Percentiles rank a stretch among this genome's conserved stretches.
Conservation (phyloP, 2,888 invertebrate species). For the Philaethria dido region DNA sequence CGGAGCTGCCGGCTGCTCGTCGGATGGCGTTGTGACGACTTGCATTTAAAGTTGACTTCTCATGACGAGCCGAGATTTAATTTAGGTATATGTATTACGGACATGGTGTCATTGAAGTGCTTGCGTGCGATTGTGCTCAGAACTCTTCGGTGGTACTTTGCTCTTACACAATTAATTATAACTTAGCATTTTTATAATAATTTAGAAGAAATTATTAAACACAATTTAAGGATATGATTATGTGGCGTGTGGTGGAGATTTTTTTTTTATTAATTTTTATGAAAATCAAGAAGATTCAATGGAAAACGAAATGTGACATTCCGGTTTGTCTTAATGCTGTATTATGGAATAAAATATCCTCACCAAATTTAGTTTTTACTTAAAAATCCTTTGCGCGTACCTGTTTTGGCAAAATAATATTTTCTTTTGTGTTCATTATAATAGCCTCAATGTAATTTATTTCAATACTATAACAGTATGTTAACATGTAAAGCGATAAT, state of each 20-base stretch:
- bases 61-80: slow-evolving; percentile 78
- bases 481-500: neutral
- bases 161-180: slow-evolving; percentile 82
- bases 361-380: slow-evolving; percentile 74
- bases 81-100: slow-evolving; percentile 79
- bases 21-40: slow-evolving; percentile 68
- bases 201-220: slow-evolving; percentile 80
- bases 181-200: slow-evolving; percentile 84
- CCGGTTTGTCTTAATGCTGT: slow-evolving; percentile 84
- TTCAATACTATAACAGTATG: neutral
- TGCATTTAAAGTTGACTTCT: slow-evolving; percentile 79
- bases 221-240: slow-evolving; percentile 69
- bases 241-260: slow-evolving; percentile 74
- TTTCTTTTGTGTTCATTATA: neutral
- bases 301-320: slow-evolving; percentile 80
- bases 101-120: slow-evolving; percentile 73
- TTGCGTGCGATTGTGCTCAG: slow-evolving; percentile 70
- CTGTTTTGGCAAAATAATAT: neutral
- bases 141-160: slow-evolving; percentile 73
- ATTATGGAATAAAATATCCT: slow-evolving; percentile 84
- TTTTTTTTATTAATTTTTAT: slow-evolving; percentile 80
- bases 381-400: slow-evolving; percentile 34
- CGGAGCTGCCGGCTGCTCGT: slow-evolving; percentile 63
- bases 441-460: neutral
- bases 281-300: slow-evolving; percentile 69